Evolutionary conservation across 2,113 vertebrate species (phyloP).

Genomic region (Semnornis frantzii): DNA sequence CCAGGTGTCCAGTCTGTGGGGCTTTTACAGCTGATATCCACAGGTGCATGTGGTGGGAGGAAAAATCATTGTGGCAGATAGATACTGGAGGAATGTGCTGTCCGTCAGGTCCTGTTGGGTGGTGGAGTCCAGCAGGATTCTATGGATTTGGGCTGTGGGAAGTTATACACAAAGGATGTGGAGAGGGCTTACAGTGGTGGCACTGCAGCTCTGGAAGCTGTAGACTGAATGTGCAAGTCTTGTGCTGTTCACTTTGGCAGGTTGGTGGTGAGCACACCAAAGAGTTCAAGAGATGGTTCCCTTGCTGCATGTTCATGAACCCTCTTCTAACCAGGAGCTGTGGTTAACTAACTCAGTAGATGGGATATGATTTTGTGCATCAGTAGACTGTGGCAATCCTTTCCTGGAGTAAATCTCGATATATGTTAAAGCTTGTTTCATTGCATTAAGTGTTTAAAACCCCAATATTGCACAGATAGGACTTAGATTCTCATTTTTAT

Average conservation of each 20-base stretch:
- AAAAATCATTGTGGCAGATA: background rate
- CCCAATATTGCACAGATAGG: background rate
- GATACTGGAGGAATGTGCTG: background rate
- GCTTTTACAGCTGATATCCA: background rate
- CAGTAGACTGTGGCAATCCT: background rate
- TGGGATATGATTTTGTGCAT: background rate
- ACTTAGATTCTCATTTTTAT: background rate
- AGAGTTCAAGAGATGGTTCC: background rate
- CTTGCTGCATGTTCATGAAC: background rate
- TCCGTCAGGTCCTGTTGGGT: background rate
- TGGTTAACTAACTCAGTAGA: background rate
- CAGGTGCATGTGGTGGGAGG: background rate
- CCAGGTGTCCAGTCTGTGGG: rapidly evolving
- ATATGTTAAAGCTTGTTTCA: no score
- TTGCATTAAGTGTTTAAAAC: no score
- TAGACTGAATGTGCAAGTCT: background rate
- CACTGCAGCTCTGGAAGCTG: rapidly evolving
- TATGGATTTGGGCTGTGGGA: background rate
- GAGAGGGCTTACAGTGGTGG: background rate
- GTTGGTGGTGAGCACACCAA: background rate
- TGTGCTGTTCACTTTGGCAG: background rate
- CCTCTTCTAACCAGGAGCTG: background rate
- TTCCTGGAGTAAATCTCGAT: background rate
- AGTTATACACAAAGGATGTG: rapidly evolving
- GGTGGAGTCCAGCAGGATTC: rapidly evolving